Evolutionary conservation across 2,113 vertebrate genomes (phyloP).

Genomic region (Picathartes gymnocephalus): DNA sequence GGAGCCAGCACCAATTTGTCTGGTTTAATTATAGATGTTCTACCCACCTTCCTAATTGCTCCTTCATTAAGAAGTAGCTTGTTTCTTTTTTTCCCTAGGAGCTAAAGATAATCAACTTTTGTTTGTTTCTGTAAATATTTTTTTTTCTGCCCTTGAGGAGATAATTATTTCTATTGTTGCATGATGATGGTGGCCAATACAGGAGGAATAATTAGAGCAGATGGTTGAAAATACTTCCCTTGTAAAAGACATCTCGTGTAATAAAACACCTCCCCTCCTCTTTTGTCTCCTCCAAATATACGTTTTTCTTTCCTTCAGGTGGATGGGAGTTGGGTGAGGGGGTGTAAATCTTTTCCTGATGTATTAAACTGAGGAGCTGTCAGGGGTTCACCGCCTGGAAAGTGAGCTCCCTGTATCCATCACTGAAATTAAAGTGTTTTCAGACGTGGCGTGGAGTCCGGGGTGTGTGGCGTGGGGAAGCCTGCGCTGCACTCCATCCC

Average conservation of each 20-base stretch:
- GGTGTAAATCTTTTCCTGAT: conserved; percentile 59
- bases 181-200: conserved; percentile 74
- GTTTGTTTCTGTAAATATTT: conserved; percentile 73
- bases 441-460: conserved; percentile 48
- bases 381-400: conserved; percentile 67
- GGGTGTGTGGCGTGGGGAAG: conserved; percentile 67
- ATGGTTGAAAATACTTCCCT: conserved; percentile 68
- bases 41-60: conserved; percentile 72
- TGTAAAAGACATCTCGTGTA: conserved; percentile 58
- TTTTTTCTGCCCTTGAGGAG: conserved; percentile 69
- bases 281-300: conserved; percentile 50
- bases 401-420: conserved; percentile 70
- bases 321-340: conserved; percentile 8
- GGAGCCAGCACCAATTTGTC: conserved; percentile 53
- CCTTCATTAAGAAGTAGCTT: conserved; percentile 65
- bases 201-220: conserved; percentile 77
- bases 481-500: conserved; percentile 71
- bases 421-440: conserved; percentile 78
- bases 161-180: conserved; percentile 76
- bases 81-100: conserved; percentile 63
- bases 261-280: conserved; percentile 38
- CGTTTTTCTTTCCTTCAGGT: conserved; percentile 70
- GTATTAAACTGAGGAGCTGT: conserved; percentile 71
- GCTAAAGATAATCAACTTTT: conserved; percentile 78
- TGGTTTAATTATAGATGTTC: conserved; percentile 62